phyloP scores from a whole-genome alignment of 2,797 vertebrate species.

The Selene dorsalis region DNA sequence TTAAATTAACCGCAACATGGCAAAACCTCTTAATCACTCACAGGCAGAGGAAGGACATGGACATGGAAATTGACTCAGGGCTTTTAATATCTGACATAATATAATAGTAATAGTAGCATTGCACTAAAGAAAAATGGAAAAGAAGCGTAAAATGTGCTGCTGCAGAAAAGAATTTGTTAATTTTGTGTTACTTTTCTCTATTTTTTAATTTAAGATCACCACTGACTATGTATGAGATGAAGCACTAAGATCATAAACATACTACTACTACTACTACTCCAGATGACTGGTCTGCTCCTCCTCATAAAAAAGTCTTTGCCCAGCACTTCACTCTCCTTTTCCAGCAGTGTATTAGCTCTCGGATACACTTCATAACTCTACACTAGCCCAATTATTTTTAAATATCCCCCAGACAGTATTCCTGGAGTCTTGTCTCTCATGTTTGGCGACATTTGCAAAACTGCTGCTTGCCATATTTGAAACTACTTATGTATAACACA shows the following conservation, averaged over 20 bases:
- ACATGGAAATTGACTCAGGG: neutral
- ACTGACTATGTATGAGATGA: neutral
- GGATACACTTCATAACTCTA: neutral
- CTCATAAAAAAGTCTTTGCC: neutral
- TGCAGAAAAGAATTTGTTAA: neutral
- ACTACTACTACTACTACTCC: neutral
- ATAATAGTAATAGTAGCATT: neutral
- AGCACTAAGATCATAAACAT: neutral
- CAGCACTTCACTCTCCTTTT: neutral
- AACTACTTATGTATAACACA: neutral
- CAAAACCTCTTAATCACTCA: neutral
- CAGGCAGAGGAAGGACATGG: neutral
- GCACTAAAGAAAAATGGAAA: neutral
- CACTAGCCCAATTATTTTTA: neutral
- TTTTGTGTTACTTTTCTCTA: neutral
- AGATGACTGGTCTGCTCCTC: neutral
- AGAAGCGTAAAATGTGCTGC: neutral
- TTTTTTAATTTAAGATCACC: neutral
- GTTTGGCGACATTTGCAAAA: neutral
- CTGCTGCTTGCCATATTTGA: neutral
- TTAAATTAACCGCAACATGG: neutral
- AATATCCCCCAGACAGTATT: neutral
- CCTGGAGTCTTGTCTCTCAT: neutral
- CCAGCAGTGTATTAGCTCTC: neutral
- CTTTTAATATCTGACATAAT: neutral